A percentile compares a stretch with the other conserved stretches of the same genome.
Evolutionary conservation across 1,140 invertebrate species (phyloP).

Genomic region (Pentalonia nigronervosa): DNA sequence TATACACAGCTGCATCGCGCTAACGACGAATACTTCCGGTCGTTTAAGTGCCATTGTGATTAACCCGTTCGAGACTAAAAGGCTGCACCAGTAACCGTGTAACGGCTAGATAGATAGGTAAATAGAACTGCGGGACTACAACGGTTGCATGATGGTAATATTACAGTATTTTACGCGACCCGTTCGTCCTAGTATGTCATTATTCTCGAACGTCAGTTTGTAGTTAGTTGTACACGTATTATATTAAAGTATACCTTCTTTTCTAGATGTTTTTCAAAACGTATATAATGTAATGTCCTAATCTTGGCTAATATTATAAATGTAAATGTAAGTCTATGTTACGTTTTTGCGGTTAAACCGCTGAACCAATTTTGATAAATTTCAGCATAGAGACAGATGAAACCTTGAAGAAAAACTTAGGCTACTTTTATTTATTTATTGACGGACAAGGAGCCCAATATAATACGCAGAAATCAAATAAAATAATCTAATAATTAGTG

Average conservation of each 20-base stretch:
- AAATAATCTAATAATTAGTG: too few relatives aligned
- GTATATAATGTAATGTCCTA: not conserved
- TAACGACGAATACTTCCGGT: conserved; percentile 12
- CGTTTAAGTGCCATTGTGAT: conserved; percentile 5
- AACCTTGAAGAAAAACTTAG: too few relatives aligned
- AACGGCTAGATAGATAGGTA: not conserved
- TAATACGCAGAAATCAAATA: too few relatives aligned
- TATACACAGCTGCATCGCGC: not conserved
- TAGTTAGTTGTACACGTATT: not conserved
- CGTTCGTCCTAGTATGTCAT: not conserved
- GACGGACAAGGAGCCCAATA: too few relatives aligned
- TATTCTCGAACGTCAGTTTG: not conserved
- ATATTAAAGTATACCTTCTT: not conserved
- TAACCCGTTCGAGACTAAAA: not conserved
- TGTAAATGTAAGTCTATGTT: too few relatives aligned
- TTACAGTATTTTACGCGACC: not conserved
- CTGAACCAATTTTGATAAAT: too few relatives aligned
- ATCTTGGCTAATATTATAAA: too few relatives aligned
- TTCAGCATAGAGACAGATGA: too few relatives aligned
- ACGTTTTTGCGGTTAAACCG: too few relatives aligned
- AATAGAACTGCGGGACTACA: not conserved
- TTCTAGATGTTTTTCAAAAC: not conserved
- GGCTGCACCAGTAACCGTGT: not conserved
- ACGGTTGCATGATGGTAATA: not conserved
- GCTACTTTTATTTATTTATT: too few relatives aligned